Percentiles rank a stretch among this genome's conserved stretches.
Conservation (phyloP, 2,797 vertebrate genomes). For the Epinephelus awoara region DNA sequence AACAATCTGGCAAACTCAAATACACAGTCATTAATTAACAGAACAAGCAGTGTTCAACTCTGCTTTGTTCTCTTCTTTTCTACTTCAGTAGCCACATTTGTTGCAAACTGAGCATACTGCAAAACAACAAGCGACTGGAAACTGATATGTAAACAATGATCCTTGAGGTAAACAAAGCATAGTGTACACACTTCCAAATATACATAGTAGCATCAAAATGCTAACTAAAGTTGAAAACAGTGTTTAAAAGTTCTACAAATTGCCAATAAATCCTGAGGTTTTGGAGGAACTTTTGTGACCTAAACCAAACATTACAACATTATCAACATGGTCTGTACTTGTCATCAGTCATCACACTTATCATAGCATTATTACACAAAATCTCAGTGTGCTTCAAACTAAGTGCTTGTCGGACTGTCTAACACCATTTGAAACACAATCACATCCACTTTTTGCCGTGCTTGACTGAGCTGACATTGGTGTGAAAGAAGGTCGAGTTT, state of each 20-base stretch:
- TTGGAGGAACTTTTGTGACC: not conserved
- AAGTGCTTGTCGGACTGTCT: not conserved
- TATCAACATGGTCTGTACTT: not conserved
- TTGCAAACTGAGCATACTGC: not conserved
- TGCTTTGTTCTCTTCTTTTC: constrained; percentile 13
- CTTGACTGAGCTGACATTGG: too few species aligned
- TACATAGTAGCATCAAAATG: not conserved
- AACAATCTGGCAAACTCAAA: constrained; percentile 3
- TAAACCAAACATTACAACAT: not conserved
- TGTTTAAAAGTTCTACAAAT: not conserved
- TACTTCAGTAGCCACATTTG: not conserved
- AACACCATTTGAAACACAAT: not conserved
- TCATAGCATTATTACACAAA: not conserved
- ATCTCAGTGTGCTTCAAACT: not conserved
- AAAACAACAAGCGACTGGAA: not conserved
- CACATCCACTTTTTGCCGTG: too few species aligned
- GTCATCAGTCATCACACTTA: not conserved
- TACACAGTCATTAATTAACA: not conserved
- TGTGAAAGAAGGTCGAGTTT: too few species aligned
- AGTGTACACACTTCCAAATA: not conserved
- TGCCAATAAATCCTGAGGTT: not conserved
- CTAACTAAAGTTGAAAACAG: not conserved
- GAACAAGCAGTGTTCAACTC: not conserved
- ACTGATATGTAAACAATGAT: not conserved
- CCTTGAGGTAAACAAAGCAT: not conserved